Evolutionary conservation across 2,113 vertebrate genomes (phyloP), one percentile per base, ranked within the genome.

Genomic region (Castor canadensis): DNA sequence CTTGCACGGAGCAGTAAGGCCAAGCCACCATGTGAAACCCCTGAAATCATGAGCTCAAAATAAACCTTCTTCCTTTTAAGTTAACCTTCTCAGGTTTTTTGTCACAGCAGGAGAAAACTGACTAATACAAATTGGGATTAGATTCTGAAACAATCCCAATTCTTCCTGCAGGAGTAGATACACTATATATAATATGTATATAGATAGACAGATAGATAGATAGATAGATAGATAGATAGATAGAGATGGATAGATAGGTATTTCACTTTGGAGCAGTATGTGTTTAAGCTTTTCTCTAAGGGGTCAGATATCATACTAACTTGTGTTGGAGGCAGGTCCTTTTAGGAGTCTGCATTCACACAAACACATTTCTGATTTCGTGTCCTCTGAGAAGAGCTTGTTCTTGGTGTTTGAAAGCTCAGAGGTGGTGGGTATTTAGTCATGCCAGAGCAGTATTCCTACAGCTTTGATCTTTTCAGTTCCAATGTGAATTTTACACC

Each of bases 261-360:
- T n/a, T n/a, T n/a, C n/a, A n/a, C n/a, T n/a, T 7, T 22, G 32
- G 58, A 58, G 52, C 3, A 5, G 35, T 0, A 0, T 1, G 3
- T 13, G 3, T 26, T 22, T 47, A 52, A 13, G 69, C 32, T 45
- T 38, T 13, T 30, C 54, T 72, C 73, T 1, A 4, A 45, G 40
- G 43, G 66, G 12, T 35, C 26, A 38, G 24, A 1, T 4, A 0
- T 7, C 49, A 5, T 1, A 1, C 12, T 54, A 2, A 20, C n/a
- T 38, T 9, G 26, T 19, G 38, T 38, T 26, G 38, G 45, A 92
- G 80, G 52, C 30, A 66, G 66, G 28, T 19, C 26, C 1, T 0
- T 16, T 1, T 54, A 26, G 5, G 26, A 16, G 5, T 64, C 54
- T 6, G 43, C 52, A 2, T 40, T 19, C n/a, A 45, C 7, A 24